A percentile compares a stretch with the other conserved stretches of the same genome.
phyloP scores from a whole-genome alignment of 2,797 vertebrate species.

The Lindbergichthys nudifrons region DNA sequence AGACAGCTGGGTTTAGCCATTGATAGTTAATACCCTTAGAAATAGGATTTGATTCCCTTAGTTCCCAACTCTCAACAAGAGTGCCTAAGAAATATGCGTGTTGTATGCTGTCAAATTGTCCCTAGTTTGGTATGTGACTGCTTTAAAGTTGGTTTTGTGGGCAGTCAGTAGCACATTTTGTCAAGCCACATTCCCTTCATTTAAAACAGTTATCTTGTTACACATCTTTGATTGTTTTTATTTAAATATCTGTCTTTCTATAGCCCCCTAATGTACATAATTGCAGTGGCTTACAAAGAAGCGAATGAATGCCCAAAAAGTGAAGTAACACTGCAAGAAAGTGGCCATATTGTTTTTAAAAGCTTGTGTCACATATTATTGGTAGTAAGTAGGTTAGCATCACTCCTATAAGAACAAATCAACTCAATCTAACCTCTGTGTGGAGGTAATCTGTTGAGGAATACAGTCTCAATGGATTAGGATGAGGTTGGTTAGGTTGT shows the following conservation, averaged over 20 bases:
- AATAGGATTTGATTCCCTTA: neutral
- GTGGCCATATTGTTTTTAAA: neutral
- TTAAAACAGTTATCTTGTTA: too few relatives aligned
- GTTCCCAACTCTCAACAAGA: neutral
- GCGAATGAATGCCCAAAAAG: neutral
- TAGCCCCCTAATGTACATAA: neutral
- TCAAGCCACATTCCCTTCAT: neutral
- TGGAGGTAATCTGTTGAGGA: conserved; percentile 4
- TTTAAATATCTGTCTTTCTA: neutral
- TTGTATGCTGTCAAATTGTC: neutral
- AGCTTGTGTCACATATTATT: neutral
- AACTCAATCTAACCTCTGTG: neutral
- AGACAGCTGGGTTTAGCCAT: too few relatives aligned
- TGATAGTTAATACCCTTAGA: neutral
- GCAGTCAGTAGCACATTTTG: too few relatives aligned
- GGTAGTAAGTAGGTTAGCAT: neutral
- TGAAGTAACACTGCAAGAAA: neutral
- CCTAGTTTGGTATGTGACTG: neutral
- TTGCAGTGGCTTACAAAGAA: neutral
- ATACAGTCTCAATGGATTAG: neutral
- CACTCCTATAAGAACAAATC: neutral
- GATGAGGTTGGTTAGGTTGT: neutral
- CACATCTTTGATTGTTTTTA: neutral
- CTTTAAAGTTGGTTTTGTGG: too few relatives aligned
- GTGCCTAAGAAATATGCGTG: neutral